These are phyloP conservation scores for Danionella cerebrum DNA, from an alignment of 2,113 vertebrate species.

Conservation along the genomic window DNA sequence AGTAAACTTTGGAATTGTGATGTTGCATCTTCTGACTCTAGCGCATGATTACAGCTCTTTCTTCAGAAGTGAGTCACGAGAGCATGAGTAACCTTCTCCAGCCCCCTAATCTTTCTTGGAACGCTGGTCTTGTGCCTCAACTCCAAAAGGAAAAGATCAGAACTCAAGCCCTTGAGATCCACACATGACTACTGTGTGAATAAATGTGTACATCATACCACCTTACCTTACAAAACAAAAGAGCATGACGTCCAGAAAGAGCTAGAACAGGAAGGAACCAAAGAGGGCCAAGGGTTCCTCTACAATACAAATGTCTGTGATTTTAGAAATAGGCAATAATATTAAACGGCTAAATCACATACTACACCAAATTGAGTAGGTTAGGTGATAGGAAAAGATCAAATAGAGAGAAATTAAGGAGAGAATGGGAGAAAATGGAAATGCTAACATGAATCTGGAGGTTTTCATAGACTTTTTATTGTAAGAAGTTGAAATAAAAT, in stretches of 20 bases:
- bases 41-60: slow-evolving; percentile 9
- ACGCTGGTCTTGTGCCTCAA: slow-evolving; percentile 52
- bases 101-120: slow-evolving; percentile 52
- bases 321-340: neutral
- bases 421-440: too few species aligned
- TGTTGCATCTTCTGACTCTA: neutral
- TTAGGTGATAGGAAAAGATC: too few species aligned
- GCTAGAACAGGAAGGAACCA: neutral
- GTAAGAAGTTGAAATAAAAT: too few species aligned
- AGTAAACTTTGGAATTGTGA: neutral
- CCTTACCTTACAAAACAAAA: neutral
- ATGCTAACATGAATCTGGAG: too few species aligned
- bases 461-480: too few species aligned
- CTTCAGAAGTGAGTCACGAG: slow-evolving; percentile 31
- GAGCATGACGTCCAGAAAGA: neutral
- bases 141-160: neutral
- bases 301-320: neutral
- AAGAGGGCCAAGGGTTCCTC: neutral
- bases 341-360: too few species aligned
- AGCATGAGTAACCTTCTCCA: slow-evolving; percentile 15
- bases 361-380: too few species aligned
- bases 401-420: too few species aligned
- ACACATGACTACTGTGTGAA: neutral
- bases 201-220: too few species aligned
- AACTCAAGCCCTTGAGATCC: slow-evolving; percentile 22